phyloP scores from a whole-genome alignment of 2,888 invertebrate genomes.

The Cataglyphis livida region DNA sequence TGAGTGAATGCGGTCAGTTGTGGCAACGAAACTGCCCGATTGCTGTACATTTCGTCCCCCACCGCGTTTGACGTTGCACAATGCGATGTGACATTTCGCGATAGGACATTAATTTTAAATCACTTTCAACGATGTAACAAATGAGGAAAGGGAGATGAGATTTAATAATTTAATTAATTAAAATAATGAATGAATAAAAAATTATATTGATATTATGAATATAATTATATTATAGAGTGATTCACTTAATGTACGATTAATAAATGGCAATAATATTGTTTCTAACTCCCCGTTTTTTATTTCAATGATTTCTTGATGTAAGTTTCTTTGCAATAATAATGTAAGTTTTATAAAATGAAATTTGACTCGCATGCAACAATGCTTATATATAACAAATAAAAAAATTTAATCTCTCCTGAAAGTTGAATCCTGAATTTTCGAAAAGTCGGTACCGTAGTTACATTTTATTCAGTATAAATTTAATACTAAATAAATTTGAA shows the following conservation, averaged over 20 bases:
- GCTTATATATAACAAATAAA: background rate
- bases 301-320: background rate
- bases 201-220: background rate
- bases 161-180: background rate
- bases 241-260: background rate
- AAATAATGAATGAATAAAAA: background rate
- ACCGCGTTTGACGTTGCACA: conserved; percentile 17
- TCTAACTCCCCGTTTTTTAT: background rate
- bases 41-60: background rate
- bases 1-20: conserved; percentile 42
- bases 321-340: background rate
- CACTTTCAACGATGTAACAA: background rate
- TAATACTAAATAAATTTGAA: background rate
- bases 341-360: background rate
- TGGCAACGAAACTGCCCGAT: conserved; percentile 36
- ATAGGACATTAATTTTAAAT: background rate
- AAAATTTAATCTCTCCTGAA: background rate
- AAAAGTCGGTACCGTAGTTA: background rate
- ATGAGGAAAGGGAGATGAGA: background rate
- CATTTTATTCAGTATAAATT: background rate
- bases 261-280: background rate
- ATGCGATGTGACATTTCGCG: conserved; percentile 10
- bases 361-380: background rate
- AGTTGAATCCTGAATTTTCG: background rate
- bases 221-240: background rate